phyloP scores from a whole-genome alignment of 2,113 vertebrate species.

The Lycocorax pyrrhopterus region DNA sequence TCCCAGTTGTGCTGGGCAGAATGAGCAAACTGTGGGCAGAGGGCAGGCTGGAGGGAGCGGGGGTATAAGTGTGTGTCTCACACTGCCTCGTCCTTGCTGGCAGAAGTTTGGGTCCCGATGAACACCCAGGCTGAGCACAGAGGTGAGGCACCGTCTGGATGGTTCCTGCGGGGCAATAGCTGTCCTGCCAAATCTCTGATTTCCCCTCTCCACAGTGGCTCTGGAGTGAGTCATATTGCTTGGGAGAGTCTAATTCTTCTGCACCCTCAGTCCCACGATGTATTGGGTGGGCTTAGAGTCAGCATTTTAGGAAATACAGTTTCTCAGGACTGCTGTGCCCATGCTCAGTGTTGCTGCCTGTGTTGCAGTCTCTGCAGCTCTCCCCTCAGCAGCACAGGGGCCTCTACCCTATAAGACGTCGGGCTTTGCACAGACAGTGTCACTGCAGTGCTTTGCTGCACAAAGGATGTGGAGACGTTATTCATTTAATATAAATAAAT shows the following conservation, averaged over 20 bases:
- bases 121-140: background rate
- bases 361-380: background rate
- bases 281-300: background rate
- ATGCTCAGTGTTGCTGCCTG: background rate
- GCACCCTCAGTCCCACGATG: rapidly evolving
- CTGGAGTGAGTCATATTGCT: background rate
- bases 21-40: background rate
- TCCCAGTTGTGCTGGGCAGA: background rate
- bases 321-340: background rate
- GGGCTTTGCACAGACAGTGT: background rate
- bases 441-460: background rate
- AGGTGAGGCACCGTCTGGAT: rapidly evolving
- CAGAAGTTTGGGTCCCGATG: background rate
- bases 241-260: background rate
- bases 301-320: background rate
- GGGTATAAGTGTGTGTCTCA: background rate
- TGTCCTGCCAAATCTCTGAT: background rate
- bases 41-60: background rate
- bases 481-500: background rate
- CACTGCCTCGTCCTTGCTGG: rapidly evolving
- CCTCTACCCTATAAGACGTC: rapidly evolving
- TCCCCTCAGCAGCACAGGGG: background rate
- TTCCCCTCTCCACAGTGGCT: background rate
- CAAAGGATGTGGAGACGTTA: background rate
- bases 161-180: background rate